Conservation (phyloP, 2,888 invertebrate species). For the Carterocephalus palaemon region DNA sequence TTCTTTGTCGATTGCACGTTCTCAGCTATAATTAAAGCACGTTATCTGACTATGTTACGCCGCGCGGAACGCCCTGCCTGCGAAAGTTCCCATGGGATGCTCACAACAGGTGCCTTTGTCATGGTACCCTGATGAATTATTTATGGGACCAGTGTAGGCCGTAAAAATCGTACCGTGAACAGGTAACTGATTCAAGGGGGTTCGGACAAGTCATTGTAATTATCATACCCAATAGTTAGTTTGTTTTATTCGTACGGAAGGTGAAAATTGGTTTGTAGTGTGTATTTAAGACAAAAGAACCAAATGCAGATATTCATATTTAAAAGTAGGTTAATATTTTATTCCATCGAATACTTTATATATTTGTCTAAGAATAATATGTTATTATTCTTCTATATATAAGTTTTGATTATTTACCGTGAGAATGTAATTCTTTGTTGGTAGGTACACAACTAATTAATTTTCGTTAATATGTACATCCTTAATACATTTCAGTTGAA, state of each 20-base stretch:
- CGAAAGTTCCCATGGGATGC: conserved; percentile 40
- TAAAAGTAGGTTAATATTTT: too few species aligned
- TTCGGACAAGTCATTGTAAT: conserved; percentile 12
- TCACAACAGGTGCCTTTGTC: conserved; percentile 24
- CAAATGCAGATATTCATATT: too few species aligned
- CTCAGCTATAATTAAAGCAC: conserved; percentile 10
- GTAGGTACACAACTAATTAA: too few species aligned
- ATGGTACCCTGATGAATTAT: conserved; percentile 24
- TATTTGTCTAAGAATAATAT: too few species aligned
- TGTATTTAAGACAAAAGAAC: too few species aligned
- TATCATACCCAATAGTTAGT: neutral
- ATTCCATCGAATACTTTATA: too few species aligned
- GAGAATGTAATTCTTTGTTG: too few species aligned
- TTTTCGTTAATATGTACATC: too few species aligned
- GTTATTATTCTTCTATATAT: too few species aligned
- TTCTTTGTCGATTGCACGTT: conserved; percentile 2
- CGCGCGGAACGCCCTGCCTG: conserved; percentile 40
- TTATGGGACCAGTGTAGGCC: conserved; percentile 20
- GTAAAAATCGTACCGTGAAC: conserved; percentile 17
- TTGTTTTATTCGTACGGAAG: conserved; percentile 20
- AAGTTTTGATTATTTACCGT: too few species aligned
- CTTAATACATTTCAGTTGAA: too few species aligned
- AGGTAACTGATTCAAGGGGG: conserved; percentile 19
- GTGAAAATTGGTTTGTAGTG: too few species aligned
- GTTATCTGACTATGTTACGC: conserved; percentile 23